Percentiles rank a stretch among this genome's conserved stretches.
These are phyloP conservation scores for Ennomos fuscantarius DNA, from an alignment of 2,888 invertebrate genomes.

Conservation along the genomic window DNA sequence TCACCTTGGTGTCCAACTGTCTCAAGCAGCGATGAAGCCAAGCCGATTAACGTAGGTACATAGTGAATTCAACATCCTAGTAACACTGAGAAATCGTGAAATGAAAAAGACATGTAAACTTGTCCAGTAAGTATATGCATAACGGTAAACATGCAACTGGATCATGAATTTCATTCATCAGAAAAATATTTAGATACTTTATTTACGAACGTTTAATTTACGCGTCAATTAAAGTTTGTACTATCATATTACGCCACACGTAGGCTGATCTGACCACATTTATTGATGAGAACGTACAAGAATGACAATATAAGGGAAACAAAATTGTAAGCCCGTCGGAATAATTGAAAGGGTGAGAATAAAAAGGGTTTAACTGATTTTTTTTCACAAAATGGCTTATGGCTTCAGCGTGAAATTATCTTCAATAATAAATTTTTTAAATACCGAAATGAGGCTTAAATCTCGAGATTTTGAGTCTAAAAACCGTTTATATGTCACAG, in stretches of 20 bases:
- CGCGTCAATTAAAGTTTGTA: constrained; percentile 30
- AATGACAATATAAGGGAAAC: constrained; percentile 14
- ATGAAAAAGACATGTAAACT: constrained; percentile 4
- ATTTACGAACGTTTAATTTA: constrained; percentile 14
- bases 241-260: constrained; percentile 37
- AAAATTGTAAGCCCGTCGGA: no score
- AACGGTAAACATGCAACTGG: constrained; percentile 38
- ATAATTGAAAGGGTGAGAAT: no score
- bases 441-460: no score
- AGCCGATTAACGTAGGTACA: neutral
- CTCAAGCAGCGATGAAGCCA: neutral
- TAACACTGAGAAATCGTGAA: constrained; percentile 1
- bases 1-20: neutral
- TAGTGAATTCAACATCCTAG: no score
- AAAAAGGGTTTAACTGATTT: no score
- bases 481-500: no score
- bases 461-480: no score
- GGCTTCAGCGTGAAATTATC: no score
- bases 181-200: constrained; percentile 39
- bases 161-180: constrained; percentile 40
- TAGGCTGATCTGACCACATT: constrained; percentile 20
- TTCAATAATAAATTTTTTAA: no score
- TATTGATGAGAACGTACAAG: constrained; percentile 3
- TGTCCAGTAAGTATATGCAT: constrained; percentile 7
- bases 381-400: no score